phyloP scores from a whole-genome alignment of 2,113 vertebrate species.

The Cyanistes caeruleus region DNA sequence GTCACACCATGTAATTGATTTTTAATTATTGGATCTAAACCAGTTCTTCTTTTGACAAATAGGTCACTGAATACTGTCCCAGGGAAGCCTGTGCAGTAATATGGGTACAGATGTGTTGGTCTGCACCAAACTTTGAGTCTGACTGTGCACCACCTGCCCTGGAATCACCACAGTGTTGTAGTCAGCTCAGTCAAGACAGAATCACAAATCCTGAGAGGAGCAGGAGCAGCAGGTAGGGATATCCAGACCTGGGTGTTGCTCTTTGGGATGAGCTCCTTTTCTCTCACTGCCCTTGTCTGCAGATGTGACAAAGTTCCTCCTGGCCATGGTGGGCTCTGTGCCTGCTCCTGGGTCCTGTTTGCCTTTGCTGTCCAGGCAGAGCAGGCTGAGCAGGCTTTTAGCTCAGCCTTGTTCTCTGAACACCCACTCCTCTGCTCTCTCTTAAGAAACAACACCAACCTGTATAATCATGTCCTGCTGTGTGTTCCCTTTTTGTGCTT shows the following conservation, averaged over 20 bases:
- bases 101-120: neutral
- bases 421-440: neutral
- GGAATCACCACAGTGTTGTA: neutral
- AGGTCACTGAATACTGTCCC: neutral
- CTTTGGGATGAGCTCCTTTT: neutral
- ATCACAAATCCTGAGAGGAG: neutral
- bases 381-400: accelerated
- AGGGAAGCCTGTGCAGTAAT: neutral
- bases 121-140: neutral
- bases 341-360: neutral
- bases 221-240: neutral
- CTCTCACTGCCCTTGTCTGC: neutral
- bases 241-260: neutral
- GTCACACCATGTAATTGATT: conserved; percentile 13
- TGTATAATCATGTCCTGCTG: neutral
- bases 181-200: neutral
- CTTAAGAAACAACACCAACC: neutral
- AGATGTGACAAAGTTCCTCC: neutral
- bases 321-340: accelerated
- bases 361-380: neutral
- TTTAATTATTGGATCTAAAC: neutral
- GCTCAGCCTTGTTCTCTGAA: neutral
- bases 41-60: neutral
- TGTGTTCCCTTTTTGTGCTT: neutral
- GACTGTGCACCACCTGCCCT: neutral